Percentiles rank a stretch among this genome's conserved stretches.
Conservation (phyloP, 1,140 invertebrate species). For the Rhagoletis pomonella region DNA sequence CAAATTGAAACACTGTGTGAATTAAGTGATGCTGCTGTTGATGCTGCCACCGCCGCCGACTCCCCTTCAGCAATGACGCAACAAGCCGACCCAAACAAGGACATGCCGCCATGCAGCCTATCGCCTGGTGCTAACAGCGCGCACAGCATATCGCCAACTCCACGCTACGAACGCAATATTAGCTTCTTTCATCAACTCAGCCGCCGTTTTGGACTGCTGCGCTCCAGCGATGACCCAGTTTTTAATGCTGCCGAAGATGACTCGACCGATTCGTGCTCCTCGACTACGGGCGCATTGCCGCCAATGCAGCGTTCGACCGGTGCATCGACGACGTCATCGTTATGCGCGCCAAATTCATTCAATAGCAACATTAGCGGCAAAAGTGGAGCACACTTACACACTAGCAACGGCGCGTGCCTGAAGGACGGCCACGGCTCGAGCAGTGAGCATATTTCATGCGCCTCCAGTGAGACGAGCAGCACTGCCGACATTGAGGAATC, state of each 20-base stretch:
- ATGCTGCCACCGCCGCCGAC: slow-evolving; percentile 59
- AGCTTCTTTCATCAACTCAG: slow-evolving; percentile 79
- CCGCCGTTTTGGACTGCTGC: slow-evolving; percentile 76
- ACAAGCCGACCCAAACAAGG: slow-evolving; percentile 54
- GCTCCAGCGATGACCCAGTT: slow-evolving; percentile 75
- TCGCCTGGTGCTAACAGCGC: slow-evolving; percentile 59
- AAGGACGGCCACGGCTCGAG: slow-evolving; percentile 62
- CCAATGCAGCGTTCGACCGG: not conserved
- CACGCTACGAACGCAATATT: slow-evolving; percentile 76
- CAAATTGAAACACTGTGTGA: not conserved
- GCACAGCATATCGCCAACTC: slow-evolving; percentile 72
- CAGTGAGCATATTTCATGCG: slow-evolving; percentile 76
- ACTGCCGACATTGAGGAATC: slow-evolving; percentile 66
- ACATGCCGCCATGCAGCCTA: slow-evolving; percentile 45
- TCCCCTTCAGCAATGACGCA: slow-evolving; percentile 55
- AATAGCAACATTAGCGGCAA: not conserved
- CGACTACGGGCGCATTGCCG: slow-evolving; percentile 73
- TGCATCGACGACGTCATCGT: slow-evolving; percentile 60
- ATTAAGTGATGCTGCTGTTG: slow-evolving; percentile 56
- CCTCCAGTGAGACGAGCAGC: slow-evolving; percentile 78
- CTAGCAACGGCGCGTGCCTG: not conserved
- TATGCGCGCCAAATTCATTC: not conserved
- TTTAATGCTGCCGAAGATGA: slow-evolving; percentile 74
- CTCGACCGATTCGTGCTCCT: slow-evolving; percentile 77
- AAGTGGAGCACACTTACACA: not conserved